A percentile compares a stretch with the other conserved stretches of the same genome.
Conservation (phyloP, 2,888 invertebrate species). For the Heliconius hortense region DNA sequence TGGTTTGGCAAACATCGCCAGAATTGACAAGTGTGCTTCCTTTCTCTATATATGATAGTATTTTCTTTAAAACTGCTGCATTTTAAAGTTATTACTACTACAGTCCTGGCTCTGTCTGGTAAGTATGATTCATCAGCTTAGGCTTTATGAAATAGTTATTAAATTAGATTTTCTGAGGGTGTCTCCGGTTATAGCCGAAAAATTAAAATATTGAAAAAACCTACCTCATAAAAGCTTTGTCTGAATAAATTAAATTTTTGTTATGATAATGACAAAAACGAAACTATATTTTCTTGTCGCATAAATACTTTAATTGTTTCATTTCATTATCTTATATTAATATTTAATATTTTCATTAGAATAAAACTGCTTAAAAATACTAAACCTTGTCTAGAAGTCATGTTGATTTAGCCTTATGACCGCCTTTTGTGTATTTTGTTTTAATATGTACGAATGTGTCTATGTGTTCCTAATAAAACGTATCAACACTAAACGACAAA, state of each 20-base stretch:
- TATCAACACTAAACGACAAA: not conserved
- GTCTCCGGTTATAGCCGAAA: too few relatives aligned
- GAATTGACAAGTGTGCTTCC: constrained; percentile 1
- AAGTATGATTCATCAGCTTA: not conserved
- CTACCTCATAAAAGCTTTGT: not conserved
- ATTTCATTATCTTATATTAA: not conserved
- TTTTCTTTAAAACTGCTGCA: not conserved
- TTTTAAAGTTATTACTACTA: not conserved
- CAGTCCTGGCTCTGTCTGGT: not conserved
- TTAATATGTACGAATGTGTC: too few relatives aligned
- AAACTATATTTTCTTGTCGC: too few relatives aligned
- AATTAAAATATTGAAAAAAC: not conserved
- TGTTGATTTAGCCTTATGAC: too few relatives aligned
- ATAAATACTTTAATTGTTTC: not conserved
- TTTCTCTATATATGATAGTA: not conserved
- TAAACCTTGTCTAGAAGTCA: not conserved
- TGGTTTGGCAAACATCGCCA: constrained; percentile 20
- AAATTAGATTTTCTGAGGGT: too few relatives aligned
- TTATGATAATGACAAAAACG: not conserved
- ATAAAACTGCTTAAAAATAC: not conserved
- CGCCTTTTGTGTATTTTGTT: too few relatives aligned
- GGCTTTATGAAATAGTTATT: not conserved
- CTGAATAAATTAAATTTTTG: not conserved
- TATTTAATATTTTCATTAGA: not conserved
- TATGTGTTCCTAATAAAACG: not conserved